Percentiles rank a stretch among this genome's conserved stretches.
phyloP scores from a whole-genome alignment of 2,113 vertebrate genomes.

The Columba livia region DNA sequence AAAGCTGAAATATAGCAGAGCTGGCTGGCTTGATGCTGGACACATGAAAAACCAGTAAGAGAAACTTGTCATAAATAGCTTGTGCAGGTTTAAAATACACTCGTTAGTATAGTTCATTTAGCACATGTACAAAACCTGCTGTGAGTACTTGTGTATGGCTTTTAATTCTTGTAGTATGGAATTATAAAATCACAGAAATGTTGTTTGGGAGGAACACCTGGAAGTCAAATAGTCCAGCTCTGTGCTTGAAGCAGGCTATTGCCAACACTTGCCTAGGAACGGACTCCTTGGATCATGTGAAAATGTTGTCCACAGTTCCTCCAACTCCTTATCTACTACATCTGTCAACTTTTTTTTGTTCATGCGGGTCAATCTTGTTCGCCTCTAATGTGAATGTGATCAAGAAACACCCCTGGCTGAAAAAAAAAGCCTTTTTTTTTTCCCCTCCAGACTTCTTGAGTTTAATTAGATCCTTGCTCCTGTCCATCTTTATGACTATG shows the following conservation, averaged over 20 bases:
- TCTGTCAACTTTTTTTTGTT: background rate
- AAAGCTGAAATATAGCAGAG: background rate
- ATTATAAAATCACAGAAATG: background rate
- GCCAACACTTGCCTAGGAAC: background rate
- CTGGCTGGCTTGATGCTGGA: background rate
- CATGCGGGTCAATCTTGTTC: background rate
- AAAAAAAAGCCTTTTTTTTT: background rate
- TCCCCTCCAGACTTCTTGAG: background rate
- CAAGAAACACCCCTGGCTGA: background rate
- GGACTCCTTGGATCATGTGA: background rate
- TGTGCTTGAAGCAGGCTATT: background rate
- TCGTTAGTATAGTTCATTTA: background rate
- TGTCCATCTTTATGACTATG: background rate
- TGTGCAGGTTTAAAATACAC: background rate
- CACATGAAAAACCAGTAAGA: background rate
- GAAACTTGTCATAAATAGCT: background rate
- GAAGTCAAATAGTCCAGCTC: background rate
- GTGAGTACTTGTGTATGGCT: background rate
- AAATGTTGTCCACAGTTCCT: background rate
- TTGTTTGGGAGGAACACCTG: background rate
- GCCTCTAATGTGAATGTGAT: background rate
- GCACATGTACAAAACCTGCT: background rate
- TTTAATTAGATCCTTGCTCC: background rate
- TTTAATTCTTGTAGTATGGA: background rate
- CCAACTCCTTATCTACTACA: background rate